These are phyloP conservation scores for Casuarius casuarius DNA, from an alignment of 2,113 vertebrate species.

Conservation along the genomic window DNA sequence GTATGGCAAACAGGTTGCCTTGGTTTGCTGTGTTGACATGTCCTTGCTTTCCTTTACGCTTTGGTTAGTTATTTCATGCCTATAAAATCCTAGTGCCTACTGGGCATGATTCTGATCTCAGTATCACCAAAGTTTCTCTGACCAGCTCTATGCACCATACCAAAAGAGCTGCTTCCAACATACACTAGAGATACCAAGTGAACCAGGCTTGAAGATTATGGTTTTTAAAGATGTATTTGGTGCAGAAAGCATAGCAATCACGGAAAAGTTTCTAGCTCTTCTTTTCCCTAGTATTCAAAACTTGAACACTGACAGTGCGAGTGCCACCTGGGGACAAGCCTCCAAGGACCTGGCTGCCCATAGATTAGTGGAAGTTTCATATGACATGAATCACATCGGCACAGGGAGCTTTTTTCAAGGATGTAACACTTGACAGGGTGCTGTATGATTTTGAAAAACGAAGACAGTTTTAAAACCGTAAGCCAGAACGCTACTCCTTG, in stretches of 20 bases:
- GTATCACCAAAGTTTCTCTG: not conserved
- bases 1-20: not conserved
- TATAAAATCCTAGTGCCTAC: not conserved
- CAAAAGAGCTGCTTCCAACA: not conserved
- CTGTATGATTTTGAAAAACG: not conserved
- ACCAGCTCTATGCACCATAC: not conserved
- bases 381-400: not conserved
- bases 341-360: not conserved
- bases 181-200: not conserved
- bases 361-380: not conserved
- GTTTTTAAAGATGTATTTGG: not conserved
- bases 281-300: not conserved
- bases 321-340: not conserved
- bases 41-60: not conserved
- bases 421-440: not conserved
- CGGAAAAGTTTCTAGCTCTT: not conserved
- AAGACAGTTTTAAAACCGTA: not conserved
- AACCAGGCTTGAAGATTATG: not conserved
- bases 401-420: not conserved
- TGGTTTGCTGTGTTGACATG: not conserved
- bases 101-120: not conserved
- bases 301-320: fast-evolving
- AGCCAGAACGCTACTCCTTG: not conserved
- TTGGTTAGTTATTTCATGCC: not conserved
- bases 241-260: not conserved